Evolutionary conservation across 2,888 invertebrate genomes (phyloP).

Genomic region (Neoscelio sp.): DNA sequence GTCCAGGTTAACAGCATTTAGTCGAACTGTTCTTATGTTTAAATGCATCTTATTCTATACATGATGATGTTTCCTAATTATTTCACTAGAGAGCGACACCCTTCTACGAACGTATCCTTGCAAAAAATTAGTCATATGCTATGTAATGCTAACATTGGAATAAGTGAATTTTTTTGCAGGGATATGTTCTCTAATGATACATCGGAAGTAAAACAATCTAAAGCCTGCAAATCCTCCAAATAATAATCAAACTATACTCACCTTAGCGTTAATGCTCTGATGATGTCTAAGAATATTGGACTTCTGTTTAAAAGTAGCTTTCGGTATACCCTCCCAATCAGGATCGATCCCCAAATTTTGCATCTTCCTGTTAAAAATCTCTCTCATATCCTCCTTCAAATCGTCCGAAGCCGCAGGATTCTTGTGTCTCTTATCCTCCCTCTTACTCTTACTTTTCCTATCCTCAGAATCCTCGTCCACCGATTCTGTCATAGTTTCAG

Average conservation of each 20-base stretch:
- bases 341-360: constrained; percentile 87
- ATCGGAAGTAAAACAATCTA: too few species aligned
- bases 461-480: constrained; percentile 54
- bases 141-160: too few species aligned
- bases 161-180: too few species aligned
- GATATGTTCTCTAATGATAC: too few species aligned
- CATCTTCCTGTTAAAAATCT: constrained; percentile 84
- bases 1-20: too few species aligned
- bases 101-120: too few species aligned
- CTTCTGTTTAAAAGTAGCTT: constrained; percentile 85
- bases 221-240: neutral
- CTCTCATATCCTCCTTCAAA: constrained; percentile 74
- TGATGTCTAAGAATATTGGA: constrained; percentile 85
- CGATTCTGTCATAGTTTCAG: constrained; percentile 68
- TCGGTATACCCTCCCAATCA: constrained; percentile 85
- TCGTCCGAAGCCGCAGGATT: constrained; percentile 62
- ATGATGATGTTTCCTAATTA: too few species aligned
- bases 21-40: constrained; percentile 2
- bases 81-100: too few species aligned
- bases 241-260: constrained; percentile 77
- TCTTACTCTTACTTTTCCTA: neutral
- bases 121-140: too few species aligned
- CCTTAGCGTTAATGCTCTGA: constrained; percentile 85
- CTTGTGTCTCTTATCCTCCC: constrained; percentile 19
- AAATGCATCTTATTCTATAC: too few species aligned